phyloP scores from a whole-genome alignment of 1,140 invertebrate genomes.

The Diuraphis noxia region DNA sequence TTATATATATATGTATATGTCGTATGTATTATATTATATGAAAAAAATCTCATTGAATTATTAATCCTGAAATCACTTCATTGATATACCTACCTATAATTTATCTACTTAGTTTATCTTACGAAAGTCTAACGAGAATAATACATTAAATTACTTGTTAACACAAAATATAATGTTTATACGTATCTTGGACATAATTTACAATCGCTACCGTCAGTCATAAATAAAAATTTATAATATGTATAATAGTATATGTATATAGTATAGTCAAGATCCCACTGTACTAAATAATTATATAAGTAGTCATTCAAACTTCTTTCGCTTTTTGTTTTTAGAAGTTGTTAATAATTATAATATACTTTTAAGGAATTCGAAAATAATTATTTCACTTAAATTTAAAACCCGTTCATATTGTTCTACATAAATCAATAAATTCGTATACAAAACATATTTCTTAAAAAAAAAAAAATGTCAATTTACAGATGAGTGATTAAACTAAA shows the following conservation, averaged over 20 bases:
- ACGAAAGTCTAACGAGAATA: too few species aligned
- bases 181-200: background rate
- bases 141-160: background rate
- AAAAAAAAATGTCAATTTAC: background rate
- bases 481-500: slow-evolving; percentile 9
- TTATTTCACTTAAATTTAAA: slow-evolving; percentile 2
- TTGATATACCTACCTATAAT: background rate
- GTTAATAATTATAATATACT: background rate
- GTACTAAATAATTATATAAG: background rate
- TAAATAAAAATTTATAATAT: too few species aligned
- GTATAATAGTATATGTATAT: background rate
- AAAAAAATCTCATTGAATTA: too few species aligned
- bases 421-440: background rate
- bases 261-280: too few species aligned
- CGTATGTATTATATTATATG: too few species aligned
- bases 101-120: too few species aligned
- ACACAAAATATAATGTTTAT: background rate
- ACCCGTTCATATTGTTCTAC: background rate
- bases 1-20: too few species aligned
- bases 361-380: background rate
- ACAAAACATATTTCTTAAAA: background rate
- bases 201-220: background rate
- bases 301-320: background rate
- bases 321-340: background rate
- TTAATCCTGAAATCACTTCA: background rate